A percentile compares a stretch with the other conserved stretches of the same genome.
Conservation (phyloP, 1,140 invertebrate species). For the Pantala flavescens region DNA sequence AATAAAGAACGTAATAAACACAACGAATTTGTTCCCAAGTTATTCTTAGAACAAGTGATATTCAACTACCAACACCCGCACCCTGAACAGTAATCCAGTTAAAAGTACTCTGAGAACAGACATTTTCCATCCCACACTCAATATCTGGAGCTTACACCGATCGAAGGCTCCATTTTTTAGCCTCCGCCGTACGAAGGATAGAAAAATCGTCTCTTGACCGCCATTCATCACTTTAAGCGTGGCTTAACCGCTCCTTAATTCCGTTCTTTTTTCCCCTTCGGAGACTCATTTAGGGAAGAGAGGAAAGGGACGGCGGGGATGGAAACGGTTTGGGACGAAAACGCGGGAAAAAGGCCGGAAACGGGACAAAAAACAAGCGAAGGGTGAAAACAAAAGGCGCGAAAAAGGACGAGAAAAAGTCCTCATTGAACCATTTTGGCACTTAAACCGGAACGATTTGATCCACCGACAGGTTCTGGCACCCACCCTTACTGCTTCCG, state of each 20-base stretch:
- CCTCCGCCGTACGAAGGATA: not conserved
- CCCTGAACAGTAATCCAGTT: too few species aligned
- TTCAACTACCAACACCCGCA: too few species aligned
- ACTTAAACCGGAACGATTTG: not conserved
- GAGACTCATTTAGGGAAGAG: not conserved
- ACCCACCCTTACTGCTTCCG: not conserved
- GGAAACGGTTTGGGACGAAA: not conserved
- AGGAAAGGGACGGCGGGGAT: not conserved
- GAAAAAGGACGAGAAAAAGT: not conserved
- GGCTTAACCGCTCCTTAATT: constrained; percentile 4
- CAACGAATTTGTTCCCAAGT: too few species aligned
- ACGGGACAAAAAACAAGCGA: not conserved
- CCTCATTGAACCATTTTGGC: constrained; percentile 5
- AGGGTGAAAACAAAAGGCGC: not conserved
- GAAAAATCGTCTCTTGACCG: not conserved
- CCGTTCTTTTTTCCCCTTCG: not conserved
- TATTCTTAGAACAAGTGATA: too few species aligned
- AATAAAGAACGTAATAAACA: too few species aligned
- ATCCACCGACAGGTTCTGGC: constrained; percentile 1
- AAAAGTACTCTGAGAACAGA: too few species aligned
- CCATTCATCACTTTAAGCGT: not conserved
- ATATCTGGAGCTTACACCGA: too few species aligned
- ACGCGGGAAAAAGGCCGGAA: not conserved
- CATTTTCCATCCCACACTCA: too few species aligned
- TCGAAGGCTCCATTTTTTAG: not conserved